Evolutionary conservation across 2,888 invertebrate species (phyloP), one percentile per base, ranked within the genome.

Genomic region (Campoplex capitator): DNA sequence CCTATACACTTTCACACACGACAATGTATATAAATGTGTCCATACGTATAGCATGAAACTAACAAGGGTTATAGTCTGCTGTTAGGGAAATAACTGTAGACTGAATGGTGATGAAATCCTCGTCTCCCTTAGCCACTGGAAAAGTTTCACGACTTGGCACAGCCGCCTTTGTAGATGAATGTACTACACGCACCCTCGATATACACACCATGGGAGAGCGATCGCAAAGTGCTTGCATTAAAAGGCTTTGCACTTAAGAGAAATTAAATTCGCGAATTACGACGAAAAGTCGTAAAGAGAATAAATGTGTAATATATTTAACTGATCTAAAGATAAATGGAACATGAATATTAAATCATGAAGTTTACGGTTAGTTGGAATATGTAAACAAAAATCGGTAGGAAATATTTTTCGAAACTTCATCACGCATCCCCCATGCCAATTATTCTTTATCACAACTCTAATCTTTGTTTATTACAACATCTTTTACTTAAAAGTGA

Each of bases 251-350:
- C 83, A 86, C 86, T 83, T 54, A 58, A 58, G 35, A 58, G 54
- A 73, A 86, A 86, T 86, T 83, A 83, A 83, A 86, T 83, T 79
- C 71, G 54, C 68, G 68, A 71, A 78, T 83, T 86, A 79, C 86
- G 77, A 74, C 78, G 62, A 83, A 48, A 48, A 45, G 28, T 35
- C 28, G 67, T 35, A 23, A 65, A 77, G 28, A 42, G 23, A 54
- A 54, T 54, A 38, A 68, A 68, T 38, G 67, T 54, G 68, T 16
- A n/a, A 16, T 38, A 78, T 68, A 68, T 68, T 54, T 68, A 13
- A 68, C 38, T 23, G 45, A 76, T 76, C 65, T 48, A n/a, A 32
- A 65, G 35, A 65, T 48, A 48, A 65, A 62, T 48, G 35, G 32
- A 7, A 76, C 38, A 18, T 16, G 7, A 32, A 18, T 4, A 13